These are phyloP conservation scores for Orthonevra nobilis DNA, from an alignment of 2,888 invertebrate species.

Conservation along the genomic window DNA sequence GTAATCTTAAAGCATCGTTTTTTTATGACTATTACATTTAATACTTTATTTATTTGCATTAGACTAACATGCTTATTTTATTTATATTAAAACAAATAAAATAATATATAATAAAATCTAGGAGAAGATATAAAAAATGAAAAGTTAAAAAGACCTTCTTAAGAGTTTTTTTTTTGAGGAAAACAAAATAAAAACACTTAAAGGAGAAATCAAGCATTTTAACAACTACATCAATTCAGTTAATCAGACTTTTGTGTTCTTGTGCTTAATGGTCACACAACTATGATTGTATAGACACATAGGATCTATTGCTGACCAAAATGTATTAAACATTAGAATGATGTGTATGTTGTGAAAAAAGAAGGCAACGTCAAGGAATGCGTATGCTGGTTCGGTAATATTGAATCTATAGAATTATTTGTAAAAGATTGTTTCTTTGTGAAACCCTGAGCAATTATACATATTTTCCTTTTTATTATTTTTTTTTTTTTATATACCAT, in stretches of 20 bases:
- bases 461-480: constrained; percentile 64
- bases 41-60: constrained; percentile 44
- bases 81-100: constrained; percentile 23
- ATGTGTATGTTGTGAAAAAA: constrained; percentile 22
- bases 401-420: constrained; percentile 28
- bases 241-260: constrained; percentile 53
- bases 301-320: constrained; percentile 35
- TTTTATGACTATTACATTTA: constrained; percentile 39
- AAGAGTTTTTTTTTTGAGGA: constrained; percentile 28
- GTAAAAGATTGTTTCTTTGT: constrained; percentile 68
- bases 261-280: constrained; percentile 37
- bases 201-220: background rate
- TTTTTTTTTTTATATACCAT: constrained; percentile 31
- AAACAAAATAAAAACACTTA: too few relatives aligned
- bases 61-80: constrained; percentile 41
- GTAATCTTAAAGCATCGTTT: constrained; percentile 27
- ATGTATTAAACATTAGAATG: constrained; percentile 19
- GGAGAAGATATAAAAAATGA: too few relatives aligned
- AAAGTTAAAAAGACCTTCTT: too few relatives aligned
- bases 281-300: constrained; percentile 40
- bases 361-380: constrained; percentile 46
- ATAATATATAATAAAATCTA: constrained; percentile 24
- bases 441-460: constrained; percentile 68
- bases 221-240: constrained; percentile 49
- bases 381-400: constrained; percentile 19